These are phyloP conservation scores for Stichopus horrens DNA, from an alignment of 53 echinoderm and acorn worm genomes.

Conservation along the genomic window DNA sequence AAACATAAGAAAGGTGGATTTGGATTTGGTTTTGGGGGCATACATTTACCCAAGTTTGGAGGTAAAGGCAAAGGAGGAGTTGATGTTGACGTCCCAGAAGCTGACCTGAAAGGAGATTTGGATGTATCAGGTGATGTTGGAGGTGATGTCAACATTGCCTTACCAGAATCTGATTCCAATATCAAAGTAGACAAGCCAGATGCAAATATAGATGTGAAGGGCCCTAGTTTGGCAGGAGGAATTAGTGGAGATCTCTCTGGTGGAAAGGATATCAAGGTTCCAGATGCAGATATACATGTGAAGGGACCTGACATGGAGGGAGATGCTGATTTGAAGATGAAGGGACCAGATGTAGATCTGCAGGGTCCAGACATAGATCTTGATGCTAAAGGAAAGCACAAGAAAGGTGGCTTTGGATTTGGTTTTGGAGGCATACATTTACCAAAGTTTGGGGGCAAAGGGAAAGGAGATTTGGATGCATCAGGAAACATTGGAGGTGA, in stretches of 20 bases:
- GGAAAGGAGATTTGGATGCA: conserved; percentile 56
- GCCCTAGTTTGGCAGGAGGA: conserved; percentile 36
- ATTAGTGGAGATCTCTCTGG: conserved; percentile 7
- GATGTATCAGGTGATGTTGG: conserved; percentile 50
- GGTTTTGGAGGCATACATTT: conserved; percentile 38
- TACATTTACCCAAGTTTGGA: conserved; percentile 24
- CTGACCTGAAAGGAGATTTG: conserved; percentile 62
- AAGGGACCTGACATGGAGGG: conserved; percentile 62
- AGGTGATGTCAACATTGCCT: neutral
- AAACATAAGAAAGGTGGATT: conserved; percentile 50
- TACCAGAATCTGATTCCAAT: conserved; percentile 60
- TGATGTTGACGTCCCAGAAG: conserved; percentile 48
- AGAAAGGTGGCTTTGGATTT: conserved; percentile 60
- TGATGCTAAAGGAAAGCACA: conserved; percentile 48
- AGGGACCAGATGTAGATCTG: conserved; percentile 52
- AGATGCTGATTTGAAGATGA: conserved; percentile 53
- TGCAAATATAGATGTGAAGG: conserved; percentile 54
- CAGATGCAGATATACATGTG: conserved; percentile 48
- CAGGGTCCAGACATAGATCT: conserved; percentile 36
- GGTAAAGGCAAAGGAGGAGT: conserved; percentile 43
- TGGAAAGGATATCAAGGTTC: conserved; percentile 22
- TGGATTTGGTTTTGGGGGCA: conserved; percentile 15
- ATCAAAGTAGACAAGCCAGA: conserved; percentile 65
- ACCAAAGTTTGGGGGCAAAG: conserved; percentile 47
- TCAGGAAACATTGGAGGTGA: conserved; percentile 47